Percentiles rank a stretch among this genome's conserved stretches.
phyloP scores from a whole-genome alignment of 2,797 vertebrate species.

The Crypturellus tataupa region DNA sequence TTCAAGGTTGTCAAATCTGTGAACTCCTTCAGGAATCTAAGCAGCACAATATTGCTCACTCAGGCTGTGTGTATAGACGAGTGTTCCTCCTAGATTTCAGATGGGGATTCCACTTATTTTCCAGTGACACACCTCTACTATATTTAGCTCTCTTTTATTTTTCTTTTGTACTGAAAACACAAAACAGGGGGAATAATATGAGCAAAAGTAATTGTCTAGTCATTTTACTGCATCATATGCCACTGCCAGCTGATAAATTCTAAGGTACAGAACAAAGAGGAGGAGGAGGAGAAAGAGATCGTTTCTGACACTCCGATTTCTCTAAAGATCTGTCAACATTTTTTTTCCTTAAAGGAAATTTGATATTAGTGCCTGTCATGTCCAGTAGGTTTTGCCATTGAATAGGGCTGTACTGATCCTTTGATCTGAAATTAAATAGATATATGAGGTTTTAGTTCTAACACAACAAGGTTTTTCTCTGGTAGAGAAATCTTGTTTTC shows the following conservation, averaged over 20 bases:
- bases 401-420: constrained; percentile 8
- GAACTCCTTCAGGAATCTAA: constrained; percentile 33
- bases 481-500: constrained; percentile 71
- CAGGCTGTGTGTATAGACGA: fast-evolving
- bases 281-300: not conserved
- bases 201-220: not conserved
- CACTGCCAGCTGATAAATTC: constrained; percentile 15
- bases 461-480: constrained; percentile 60
- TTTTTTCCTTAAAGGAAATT: not conserved
- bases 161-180: not conserved
- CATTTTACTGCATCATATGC: constrained; percentile 2
- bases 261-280: constrained; percentile 45
- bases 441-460: constrained; percentile 50
- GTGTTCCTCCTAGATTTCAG: not conserved
- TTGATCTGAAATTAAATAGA: constrained; percentile 57
- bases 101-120: not conserved
- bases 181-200: not conserved
- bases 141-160: not conserved
- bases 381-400: constrained; percentile 31
- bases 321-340: not conserved
- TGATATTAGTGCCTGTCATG: not conserved
- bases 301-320: constrained; percentile 19
- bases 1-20: constrained; percentile 50
- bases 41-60: not conserved
- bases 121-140: not conserved